Evolutionary conservation across 37 sponge, comb jelly and placozoan genomes (phyloP).

Genomic region (Chondrilla cf. caribensis): DNA sequence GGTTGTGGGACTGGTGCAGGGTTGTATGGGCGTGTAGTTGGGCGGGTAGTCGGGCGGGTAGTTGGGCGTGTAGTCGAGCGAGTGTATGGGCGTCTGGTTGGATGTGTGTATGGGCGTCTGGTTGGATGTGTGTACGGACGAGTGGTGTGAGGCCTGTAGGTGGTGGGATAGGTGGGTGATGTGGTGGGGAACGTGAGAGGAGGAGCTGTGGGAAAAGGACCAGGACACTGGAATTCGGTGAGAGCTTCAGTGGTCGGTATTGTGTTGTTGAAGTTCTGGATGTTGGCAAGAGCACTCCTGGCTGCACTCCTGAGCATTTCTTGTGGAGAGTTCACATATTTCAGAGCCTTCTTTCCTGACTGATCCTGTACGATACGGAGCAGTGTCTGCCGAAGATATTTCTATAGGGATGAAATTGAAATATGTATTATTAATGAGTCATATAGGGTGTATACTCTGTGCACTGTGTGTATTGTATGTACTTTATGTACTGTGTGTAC

Average conservation of each 20-base stretch:
- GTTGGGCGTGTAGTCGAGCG: background rate
- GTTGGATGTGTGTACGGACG: background rate
- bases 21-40: background rate
- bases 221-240: background rate
- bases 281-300: background rate
- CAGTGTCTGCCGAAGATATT: background rate
- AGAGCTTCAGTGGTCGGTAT: background rate
- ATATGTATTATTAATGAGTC: too few species aligned
- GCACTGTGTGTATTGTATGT: too few species aligned
- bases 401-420: background rate
- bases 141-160: background rate
- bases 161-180: background rate
- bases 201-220: background rate
- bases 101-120: background rate
- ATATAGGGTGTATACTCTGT: too few species aligned
- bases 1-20: too few species aligned
- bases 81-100: background rate
- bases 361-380: background rate
- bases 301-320: background rate
- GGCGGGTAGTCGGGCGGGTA: background rate
- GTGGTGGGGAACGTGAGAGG: background rate
- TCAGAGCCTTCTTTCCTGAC: constrained; percentile 3
- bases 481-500: too few species aligned
- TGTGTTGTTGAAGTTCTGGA: background rate
- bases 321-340: background rate